Conservation (phyloP, 2,797 vertebrate genomes). For the Perodicticus potto region DNA sequence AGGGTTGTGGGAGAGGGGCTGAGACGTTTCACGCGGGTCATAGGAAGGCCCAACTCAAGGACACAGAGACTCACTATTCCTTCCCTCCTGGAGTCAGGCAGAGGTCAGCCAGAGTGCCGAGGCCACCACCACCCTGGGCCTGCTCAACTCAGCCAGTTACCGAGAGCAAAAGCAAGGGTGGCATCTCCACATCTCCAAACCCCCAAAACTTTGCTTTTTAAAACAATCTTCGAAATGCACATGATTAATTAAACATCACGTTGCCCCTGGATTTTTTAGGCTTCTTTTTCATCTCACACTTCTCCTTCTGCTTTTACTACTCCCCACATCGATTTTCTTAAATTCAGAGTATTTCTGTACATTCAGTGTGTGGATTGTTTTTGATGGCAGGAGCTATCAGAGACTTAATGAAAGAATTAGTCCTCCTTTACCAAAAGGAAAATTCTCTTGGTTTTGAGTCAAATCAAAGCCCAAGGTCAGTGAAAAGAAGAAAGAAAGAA, state of each 20-base stretch:
- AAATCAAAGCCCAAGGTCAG: constrained; percentile 76
- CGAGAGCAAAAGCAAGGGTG: rapidly evolving
- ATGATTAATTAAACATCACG: neutral
- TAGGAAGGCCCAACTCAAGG: constrained; percentile 87
- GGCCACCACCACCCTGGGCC: constrained; percentile 67
- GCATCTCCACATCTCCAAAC: rapidly evolving
- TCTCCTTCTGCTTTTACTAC: neutral
- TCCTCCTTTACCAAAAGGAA: constrained; percentile 58
- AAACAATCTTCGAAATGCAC: neutral
- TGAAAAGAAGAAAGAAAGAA: constrained; percentile 70
- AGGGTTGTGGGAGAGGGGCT: constrained; percentile 89
- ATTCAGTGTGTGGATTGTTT: constrained; percentile 62
- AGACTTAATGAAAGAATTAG: constrained; percentile 59
- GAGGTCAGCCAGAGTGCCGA: constrained; percentile 88
- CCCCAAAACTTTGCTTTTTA: neutral
- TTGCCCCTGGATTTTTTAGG: neutral
- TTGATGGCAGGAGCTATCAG: constrained; percentile 63
- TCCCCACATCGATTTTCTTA: neutral
- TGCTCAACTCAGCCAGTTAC: neutral
- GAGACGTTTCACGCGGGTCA: constrained; percentile 88
- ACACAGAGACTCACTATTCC: constrained; percentile 89
- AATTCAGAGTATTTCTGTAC: neutral
- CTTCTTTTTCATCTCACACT: neutral
- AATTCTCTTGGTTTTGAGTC: constrained; percentile 72
- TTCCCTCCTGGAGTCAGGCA: constrained; percentile 86